Base-by-base conservation (phyloP, 92 coral and sea anemone species). In the Parazoanthus darwini region DNA sequence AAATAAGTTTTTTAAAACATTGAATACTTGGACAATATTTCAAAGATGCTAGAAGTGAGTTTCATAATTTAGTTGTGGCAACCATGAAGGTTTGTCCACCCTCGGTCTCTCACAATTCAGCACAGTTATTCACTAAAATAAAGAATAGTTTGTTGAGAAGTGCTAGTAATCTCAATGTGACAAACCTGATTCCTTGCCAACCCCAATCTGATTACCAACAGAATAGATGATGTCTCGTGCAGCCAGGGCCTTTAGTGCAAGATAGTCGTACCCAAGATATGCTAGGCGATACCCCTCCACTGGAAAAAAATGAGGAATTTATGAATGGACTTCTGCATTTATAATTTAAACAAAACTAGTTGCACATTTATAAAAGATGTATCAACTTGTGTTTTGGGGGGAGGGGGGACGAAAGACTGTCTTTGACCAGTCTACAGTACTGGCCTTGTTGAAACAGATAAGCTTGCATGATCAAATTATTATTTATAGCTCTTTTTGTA, bases 171-270 rank as follows among this genome's bases (percentile, higher is more conserved):
- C 18, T 70, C 20, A 20, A 63, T 46, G 58, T 20, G 33, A 78
- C 87, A 65, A 68, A 97, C 99, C 99, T 70, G 99, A 97, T 76
- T 97, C 99, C 77, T 97, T 97, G 44, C 99, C 99, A 51, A 95
- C 98, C 16, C 99, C 99, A 88, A 97, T 97, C 85, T 97, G 99
- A 88, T 97, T 97, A 15, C 99, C 99, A 74, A 97, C 99, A 42
- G 99, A 97, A 76, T 92, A 95, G 22, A 97, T 91, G 56, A 92
- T 90, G 37, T 96, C 94, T 85, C 98, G 92, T 23, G 95, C 91
- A 20, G 99, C 91, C 74, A 97, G 86, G 1, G 97, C 97, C 85
- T 95, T 97, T 66, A 97, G 92, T 20, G 99, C 97, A 44, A 97
- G 94, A 74, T 95, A 97, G 80, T 97, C 99, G 84, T 95, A 97